Conservation (phyloP, 1,140 invertebrate genomes). For the Drosophila trapezifrons region DNA sequence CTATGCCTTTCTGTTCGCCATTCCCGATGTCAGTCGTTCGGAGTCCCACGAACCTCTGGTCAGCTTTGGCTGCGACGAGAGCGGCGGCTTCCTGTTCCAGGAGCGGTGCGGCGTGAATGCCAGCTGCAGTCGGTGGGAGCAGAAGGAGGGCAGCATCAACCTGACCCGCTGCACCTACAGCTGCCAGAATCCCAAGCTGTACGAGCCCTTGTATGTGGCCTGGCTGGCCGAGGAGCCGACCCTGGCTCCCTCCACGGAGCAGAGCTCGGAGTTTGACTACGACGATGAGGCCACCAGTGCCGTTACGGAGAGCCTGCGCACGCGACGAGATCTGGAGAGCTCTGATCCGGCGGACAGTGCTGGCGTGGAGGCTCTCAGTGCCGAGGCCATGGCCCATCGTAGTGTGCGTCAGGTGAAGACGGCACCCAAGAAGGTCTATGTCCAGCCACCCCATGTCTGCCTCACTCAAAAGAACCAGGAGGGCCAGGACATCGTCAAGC, state of each 20-base stretch:
- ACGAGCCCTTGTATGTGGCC: conserved; percentile 73
- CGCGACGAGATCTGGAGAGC: conserved; percentile 23
- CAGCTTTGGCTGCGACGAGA: conserved; percentile 88
- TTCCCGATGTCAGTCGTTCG: conserved; percentile 86
- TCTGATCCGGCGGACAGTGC: conserved; percentile 53
- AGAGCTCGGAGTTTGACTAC: conserved; percentile 78
- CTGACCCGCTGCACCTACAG: conserved; percentile 86
- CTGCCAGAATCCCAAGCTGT: conserved; percentile 85
- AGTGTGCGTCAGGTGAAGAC: conserved; percentile 11
- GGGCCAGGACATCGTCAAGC: conserved; percentile 68
- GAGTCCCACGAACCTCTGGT: conserved; percentile 86
- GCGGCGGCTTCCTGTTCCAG: conserved; percentile 88
- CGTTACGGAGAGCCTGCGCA: conserved; percentile 63
- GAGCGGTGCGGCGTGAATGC: conserved; percentile 87
- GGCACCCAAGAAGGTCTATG: conserved; percentile 57
- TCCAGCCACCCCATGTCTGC: conserved; percentile 87
- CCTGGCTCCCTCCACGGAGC: conserved; percentile 66
- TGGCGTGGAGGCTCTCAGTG: conserved; percentile 61
- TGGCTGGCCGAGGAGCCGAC: conserved; percentile 68
- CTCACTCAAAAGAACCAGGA: conserved; percentile 79
- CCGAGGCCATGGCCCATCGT: conserved; percentile 38
- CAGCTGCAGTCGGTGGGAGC: conserved; percentile 88
- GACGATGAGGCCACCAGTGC: conserved; percentile 75
- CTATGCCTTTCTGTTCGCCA: conserved; percentile 87
- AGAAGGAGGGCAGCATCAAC: conserved; percentile 85